Conservation (phyloP, 2,113 vertebrate genomes). For the Lota lota region DNA sequence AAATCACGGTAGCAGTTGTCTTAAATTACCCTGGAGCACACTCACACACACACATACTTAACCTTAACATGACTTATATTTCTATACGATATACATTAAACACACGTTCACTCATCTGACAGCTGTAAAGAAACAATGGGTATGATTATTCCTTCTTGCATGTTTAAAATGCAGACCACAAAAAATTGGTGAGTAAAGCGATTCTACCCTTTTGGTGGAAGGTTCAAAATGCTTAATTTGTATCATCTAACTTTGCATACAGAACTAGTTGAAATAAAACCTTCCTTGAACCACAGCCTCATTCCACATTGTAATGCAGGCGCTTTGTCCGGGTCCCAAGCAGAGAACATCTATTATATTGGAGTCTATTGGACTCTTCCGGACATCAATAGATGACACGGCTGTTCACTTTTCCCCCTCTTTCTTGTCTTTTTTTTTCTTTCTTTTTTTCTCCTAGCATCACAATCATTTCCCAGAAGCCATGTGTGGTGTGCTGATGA, state of each 20-base stretch:
- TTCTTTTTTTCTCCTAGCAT: constrained; percentile 31
- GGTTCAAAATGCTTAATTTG: background rate
- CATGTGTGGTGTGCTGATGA: constrained; percentile 45
- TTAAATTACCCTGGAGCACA: no score
- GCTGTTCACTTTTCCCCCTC: background rate
- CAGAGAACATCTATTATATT: constrained; percentile 7
- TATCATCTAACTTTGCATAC: background rate
- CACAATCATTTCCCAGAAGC: constrained; percentile 61
- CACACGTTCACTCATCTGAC: no score
- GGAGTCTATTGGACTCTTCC: constrained; percentile 3
- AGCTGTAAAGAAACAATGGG: no score
- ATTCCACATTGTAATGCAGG: constrained; percentile 17
- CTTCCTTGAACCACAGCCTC: background rate
- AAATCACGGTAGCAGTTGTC: background rate
- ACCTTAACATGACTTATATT: no score
- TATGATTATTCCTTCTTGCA: no score
- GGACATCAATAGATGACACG: background rate
- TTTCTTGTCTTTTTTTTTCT: no score
- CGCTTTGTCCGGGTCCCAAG: constrained; percentile 17
- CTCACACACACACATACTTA: no score
- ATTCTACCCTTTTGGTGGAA: background rate
- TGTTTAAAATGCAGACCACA: no score
- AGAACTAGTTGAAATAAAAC: background rate
- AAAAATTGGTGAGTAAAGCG: background rate
- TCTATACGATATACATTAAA: no score